These are phyloP conservation scores for Turritopsis dohrnii DNA, from an alignment of 30 jellyfish, hydroid and myxozoan species.

Conservation along the genomic window DNA sequence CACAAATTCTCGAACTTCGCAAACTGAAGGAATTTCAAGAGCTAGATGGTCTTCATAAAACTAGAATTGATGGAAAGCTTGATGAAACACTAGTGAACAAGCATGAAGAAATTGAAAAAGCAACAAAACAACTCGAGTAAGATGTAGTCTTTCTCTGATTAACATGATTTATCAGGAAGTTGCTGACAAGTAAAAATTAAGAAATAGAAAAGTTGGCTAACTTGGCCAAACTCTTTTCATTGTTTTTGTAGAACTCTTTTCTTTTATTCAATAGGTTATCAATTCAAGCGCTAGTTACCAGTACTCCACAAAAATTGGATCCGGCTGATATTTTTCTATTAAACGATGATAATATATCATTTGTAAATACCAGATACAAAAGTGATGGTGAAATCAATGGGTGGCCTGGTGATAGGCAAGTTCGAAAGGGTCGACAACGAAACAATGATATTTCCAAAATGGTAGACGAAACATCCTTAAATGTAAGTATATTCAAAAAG, in stretches of 20 bases:
- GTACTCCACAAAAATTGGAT: slow-evolving; percentile 30
- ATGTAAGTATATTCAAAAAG: not conserved
- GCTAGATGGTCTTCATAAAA: not conserved
- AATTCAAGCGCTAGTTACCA: not conserved
- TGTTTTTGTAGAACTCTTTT: not conserved
- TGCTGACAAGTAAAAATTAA: no score
- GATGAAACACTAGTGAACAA: not conserved
- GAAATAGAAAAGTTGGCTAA: no score
- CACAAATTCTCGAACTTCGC: slow-evolving; percentile 29
- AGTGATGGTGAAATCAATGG: not conserved
- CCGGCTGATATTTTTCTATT: not conserved
- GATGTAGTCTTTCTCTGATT: not conserved
- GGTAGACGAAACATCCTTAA: not conserved
- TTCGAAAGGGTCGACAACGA: not conserved
- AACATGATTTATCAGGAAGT: not conserved
- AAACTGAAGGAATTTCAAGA: slow-evolving; percentile 14
- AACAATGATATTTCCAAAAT: not conserved
- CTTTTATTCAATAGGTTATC: not conserved
- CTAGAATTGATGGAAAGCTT: not conserved
- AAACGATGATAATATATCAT: not conserved
- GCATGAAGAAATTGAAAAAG: not conserved
- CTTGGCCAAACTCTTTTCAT: not conserved
- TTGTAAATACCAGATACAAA: not conserved
- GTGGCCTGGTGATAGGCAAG: not conserved
- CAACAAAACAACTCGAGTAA: slow-evolving; percentile 21